Base-by-base conservation (phyloP, 2,113 vertebrate genomes). In the Mustela lutreola region DNA sequence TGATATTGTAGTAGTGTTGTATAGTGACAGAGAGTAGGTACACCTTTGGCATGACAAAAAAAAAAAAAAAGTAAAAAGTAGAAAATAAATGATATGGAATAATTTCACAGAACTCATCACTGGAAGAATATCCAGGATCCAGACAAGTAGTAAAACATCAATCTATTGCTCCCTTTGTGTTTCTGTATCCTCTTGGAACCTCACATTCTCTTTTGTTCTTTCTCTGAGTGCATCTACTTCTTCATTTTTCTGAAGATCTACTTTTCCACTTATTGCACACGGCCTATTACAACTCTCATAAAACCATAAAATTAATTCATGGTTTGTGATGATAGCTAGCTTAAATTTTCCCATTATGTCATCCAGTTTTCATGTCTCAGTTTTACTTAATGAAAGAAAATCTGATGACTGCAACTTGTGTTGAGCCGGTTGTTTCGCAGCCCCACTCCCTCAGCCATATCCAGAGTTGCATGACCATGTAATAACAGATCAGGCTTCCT, bases 361-460 rank as follows among this genome's bases (percentile, higher is more conserved):
- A 87, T 3, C 42, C 7, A n/a, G 4, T 76, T 63, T 89, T 79
- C 2, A 22, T 24, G 22, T 42, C 3, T 70, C 48, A 50, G 3
- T 92, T 93, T 95, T 88, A 71, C 70, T 84, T 62, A 62, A 21
- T 75, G 1, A 18, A 71, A 91, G 21, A 96, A 87, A 92, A 85
- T 67, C 1, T 48, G 31, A 82, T 63, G 28, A 50, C 50, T 53
- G 39, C 7, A 91, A 53, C 16, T 88, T 56, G 18, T 15, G 15
- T 60, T 67, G 48, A 65, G 15, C 24, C 15, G 79, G 4, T 71
- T 83, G 33, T 26, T 2, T n/a, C 33, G 28, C 9, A 31, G 1
- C 2, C 2, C 18, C 2, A 10, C 22, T 36, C n/a, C 14, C 36
- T 89, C 50, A 67, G 7, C 15, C 4, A 14, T 18, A 39, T 60